phyloP scores from a whole-genome alignment of 1,140 invertebrate genomes.

The Leptoteleia sp. region DNA sequence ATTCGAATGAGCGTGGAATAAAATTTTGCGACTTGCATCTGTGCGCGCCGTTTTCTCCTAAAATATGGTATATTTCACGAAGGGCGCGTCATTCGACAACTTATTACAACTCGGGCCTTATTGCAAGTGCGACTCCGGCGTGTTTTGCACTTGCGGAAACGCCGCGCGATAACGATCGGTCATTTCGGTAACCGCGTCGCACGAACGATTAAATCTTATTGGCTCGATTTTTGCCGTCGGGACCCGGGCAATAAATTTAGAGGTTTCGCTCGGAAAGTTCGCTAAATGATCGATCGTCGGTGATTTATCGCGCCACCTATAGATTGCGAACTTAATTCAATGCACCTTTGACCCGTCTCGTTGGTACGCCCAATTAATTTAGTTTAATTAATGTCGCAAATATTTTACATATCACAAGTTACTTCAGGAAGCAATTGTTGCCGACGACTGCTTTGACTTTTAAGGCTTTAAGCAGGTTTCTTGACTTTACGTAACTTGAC shows the following conservation, averaged over 20 bases:
- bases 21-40: conserved; percentile 57
- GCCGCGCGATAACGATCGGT: conserved; percentile 34
- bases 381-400: conserved; percentile 52
- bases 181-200: conserved; percentile 11
- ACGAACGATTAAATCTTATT: conserved; percentile 33
- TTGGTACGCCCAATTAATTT: conserved; percentile 28
- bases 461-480: too few species aligned
- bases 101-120: conserved; percentile 12
- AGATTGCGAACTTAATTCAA: conserved; percentile 36
- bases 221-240: conserved; percentile 24
- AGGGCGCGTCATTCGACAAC: background rate
- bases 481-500: too few species aligned
- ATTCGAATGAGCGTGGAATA: conserved; percentile 53
- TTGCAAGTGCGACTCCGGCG: background rate
- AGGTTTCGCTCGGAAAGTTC: conserved; percentile 37
- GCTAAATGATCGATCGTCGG: conserved; percentile 45
- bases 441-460: too few species aligned
- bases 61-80: conserved; percentile 34
- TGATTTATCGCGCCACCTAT: conserved; percentile 36
- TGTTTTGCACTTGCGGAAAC: conserved; percentile 16
- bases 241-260: conserved; percentile 27
- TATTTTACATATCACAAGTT: conserved; percentile 35
- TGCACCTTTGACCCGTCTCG: conserved; percentile 27
- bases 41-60: conserved; percentile 24
- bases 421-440: too few species aligned